Conservation (phyloP, 2,888 invertebrate genomes). For the Chloromyia formosa region DNA sequence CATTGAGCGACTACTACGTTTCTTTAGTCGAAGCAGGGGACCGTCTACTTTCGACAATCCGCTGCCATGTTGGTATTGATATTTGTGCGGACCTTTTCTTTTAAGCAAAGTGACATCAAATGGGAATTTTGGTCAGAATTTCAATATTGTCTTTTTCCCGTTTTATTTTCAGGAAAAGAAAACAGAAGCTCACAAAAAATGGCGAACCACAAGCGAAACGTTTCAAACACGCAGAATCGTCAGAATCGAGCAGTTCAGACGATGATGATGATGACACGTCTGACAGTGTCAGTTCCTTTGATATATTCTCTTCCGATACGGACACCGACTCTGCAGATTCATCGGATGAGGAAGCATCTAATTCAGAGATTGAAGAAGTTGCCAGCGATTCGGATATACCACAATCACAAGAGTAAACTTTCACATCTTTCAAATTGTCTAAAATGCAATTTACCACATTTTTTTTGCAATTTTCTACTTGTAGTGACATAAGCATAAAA, state of each 20-base stretch:
- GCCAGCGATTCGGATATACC: not conserved
- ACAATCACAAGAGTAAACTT: slow-evolving; percentile 22
- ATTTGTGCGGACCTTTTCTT: too few species aligned
- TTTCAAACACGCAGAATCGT: slow-evolving; percentile 11
- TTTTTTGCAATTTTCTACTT: not conserved
- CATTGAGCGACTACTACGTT: too few species aligned
- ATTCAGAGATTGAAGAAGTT: slow-evolving; percentile 6
- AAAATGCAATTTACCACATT: too few species aligned
- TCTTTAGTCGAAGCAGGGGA: too few species aligned
- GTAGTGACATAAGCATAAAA: slow-evolving; percentile 35
- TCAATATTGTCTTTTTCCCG: too few species aligned
- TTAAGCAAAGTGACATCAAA: too few species aligned
- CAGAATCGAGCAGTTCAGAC: slow-evolving; percentile 6
- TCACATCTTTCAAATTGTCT: not conserved
- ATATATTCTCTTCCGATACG: slow-evolving; percentile 27
- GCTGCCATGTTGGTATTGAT: too few species aligned
- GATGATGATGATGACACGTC: slow-evolving; percentile 25
- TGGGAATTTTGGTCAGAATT: too few species aligned
- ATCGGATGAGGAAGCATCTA: not conserved
- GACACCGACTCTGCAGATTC: slow-evolving; percentile 12
- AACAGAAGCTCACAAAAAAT: not conserved
- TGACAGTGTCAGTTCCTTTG: slow-evolving; percentile 32
- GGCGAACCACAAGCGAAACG: slow-evolving; percentile 20
- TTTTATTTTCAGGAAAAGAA: slow-evolving; percentile 23
- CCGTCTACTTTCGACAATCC: too few species aligned